Percentiles rank a stretch among this genome's conserved stretches.
phyloP scores from a whole-genome alignment of 2,888 invertebrate genomes.

The Calameuta filiformis region DNA sequence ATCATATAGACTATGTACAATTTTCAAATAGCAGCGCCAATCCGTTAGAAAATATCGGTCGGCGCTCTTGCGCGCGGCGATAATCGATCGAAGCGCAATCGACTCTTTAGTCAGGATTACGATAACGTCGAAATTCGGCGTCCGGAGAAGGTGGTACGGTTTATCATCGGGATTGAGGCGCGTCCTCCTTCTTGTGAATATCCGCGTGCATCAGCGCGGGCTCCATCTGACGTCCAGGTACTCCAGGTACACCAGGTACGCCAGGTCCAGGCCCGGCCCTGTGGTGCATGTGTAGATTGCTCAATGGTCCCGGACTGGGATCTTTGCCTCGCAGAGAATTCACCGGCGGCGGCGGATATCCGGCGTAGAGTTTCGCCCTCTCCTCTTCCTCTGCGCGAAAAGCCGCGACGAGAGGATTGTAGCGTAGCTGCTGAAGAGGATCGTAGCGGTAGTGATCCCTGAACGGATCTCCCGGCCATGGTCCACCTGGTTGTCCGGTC shows the following conservation, averaged over 20 bases:
- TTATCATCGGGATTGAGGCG: constrained; percentile 70
- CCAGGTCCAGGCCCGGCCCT: constrained; percentile 69
- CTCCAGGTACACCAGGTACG: constrained; percentile 61
- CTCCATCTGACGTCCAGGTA: constrained; percentile 46
- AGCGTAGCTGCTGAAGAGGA: constrained; percentile 75
- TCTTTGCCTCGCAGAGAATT: constrained; percentile 68
- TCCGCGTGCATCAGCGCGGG: constrained; percentile 57
- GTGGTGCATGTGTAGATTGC: constrained; percentile 69
- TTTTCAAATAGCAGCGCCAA: constrained; percentile 40
- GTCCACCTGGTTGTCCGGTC: constrained; percentile 69
- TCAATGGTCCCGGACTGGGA: constrained; percentile 67
- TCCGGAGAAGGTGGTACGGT: constrained; percentile 32
- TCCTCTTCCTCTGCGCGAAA: constrained; percentile 81
- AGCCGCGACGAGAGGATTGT: constrained; percentile 82
- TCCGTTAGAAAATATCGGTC: constrained; percentile 37
- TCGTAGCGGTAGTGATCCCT: constrained; percentile 76
- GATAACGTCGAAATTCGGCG: constrained; percentile 10
- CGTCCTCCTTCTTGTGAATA: constrained; percentile 72
- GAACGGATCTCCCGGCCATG: constrained; percentile 76
- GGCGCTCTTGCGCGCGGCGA: constrained; percentile 17
- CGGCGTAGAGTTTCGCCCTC: constrained; percentile 74
- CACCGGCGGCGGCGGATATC: constrained; percentile 67
- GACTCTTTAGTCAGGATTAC: background rate
- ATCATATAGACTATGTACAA: constrained; percentile 62
- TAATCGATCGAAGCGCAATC: constrained; percentile 5